phyloP scores from a whole-genome alignment of 1,140 invertebrate species.

The Ceratina japonica region DNA sequence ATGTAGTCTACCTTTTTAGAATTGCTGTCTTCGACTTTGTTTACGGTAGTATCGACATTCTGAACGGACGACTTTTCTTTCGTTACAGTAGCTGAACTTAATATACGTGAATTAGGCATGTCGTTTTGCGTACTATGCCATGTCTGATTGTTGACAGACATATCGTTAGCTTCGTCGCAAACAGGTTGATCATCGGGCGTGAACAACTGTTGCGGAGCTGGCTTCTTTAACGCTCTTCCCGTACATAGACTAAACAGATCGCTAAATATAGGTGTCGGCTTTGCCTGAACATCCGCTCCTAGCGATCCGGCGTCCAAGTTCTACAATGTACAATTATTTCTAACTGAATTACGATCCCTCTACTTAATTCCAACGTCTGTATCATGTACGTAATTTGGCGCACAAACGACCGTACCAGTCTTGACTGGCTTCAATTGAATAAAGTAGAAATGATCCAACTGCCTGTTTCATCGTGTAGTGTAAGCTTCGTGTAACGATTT shows the following conservation, averaged over 20 bases:
- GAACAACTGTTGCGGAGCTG: conserved; percentile 67
- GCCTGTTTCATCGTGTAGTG: conserved; percentile 11
- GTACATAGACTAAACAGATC: conserved; percentile 71
- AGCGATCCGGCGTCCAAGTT: conserved; percentile 73
- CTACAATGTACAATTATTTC: conserved; percentile 72
- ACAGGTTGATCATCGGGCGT: conserved; percentile 74
- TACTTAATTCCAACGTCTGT: conserved; percentile 45
- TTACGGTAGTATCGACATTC: conserved; percentile 67
- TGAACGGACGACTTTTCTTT: conserved; percentile 73
- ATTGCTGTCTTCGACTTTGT: conserved; percentile 71
- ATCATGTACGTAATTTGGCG: conserved; percentile 29
- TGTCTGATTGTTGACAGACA: conserved; percentile 65
- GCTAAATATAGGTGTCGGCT: conserved; percentile 70
- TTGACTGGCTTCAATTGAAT: not conserved
- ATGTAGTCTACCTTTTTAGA: conserved; percentile 73
- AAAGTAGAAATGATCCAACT: conserved; percentile 4
- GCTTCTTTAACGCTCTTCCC: conserved; percentile 71
- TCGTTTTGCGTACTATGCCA: conserved; percentile 72
- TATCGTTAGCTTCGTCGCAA: conserved; percentile 72
- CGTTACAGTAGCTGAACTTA: conserved; percentile 66
- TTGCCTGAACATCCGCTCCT: conserved; percentile 72
- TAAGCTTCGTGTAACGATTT: conserved; percentile 2
- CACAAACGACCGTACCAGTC: conserved; percentile 16
- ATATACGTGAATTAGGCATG: conserved; percentile 68
- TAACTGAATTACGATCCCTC: conserved; percentile 56